A percentile compares a stretch with the other conserved stretches of the same genome.
Conservation (phyloP, 1,140 invertebrate species). For the Drosophila kepulauana region DNA sequence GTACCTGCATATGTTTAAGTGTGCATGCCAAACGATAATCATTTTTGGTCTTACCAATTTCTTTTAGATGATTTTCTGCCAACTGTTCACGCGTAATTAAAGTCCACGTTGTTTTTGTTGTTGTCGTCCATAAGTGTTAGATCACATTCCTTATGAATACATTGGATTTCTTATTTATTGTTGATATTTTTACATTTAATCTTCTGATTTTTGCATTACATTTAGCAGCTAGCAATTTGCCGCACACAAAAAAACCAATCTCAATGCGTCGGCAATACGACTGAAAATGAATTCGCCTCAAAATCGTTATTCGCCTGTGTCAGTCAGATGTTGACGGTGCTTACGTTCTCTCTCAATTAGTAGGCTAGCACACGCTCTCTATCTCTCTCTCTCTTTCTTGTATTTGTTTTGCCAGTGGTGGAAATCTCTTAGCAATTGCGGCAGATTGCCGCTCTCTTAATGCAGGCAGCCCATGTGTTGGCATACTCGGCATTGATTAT, state of each 20-base stretch:
- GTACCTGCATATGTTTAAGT: conserved; percentile 8
- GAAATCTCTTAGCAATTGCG: conserved; percentile 4
- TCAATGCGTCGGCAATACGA: conserved; percentile 55
- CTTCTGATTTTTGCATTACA: conserved; percentile 33
- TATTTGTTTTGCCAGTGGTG: background rate
- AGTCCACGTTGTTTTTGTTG: background rate
- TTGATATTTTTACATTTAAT: conserved; percentile 32
- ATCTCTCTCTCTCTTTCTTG: conserved; percentile 14
- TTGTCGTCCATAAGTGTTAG: background rate
- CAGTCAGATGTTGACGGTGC: conserved; percentile 53
- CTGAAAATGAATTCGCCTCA: conserved; percentile 58
- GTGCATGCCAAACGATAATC: conserved; percentile 36
- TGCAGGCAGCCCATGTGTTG: conserved; percentile 23
- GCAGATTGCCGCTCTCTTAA: conserved; percentile 22
- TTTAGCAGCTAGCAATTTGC: conserved; percentile 29
- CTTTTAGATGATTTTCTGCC: background rate
- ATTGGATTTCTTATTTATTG: conserved; percentile 15
- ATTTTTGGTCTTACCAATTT: conserved; percentile 52
- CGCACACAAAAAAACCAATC: conserved; percentile 50
- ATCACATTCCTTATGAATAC: background rate
- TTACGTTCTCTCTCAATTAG: background rate
- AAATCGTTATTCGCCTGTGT: conserved; percentile 34
- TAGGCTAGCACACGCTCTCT: conserved; percentile 10
- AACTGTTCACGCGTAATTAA: conserved; percentile 3
- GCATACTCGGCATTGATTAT: conserved; percentile 52